These are phyloP conservation scores for Clepsis dumicolana DNA, from an alignment of 2,888 invertebrate species.

Conservation along the genomic window DNA sequence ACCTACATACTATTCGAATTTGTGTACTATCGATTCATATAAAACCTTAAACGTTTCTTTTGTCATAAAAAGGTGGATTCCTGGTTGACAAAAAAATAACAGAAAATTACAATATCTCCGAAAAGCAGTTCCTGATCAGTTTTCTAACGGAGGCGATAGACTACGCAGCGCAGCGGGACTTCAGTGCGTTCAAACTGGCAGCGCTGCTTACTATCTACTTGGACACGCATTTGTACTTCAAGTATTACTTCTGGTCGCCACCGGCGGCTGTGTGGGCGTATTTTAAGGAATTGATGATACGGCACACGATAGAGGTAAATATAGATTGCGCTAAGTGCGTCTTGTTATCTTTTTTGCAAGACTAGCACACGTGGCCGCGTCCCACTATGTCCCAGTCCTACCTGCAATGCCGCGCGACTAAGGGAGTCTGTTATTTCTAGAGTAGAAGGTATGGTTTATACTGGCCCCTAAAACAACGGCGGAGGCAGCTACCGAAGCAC, in stretches of 20 bases:
- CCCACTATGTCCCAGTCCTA: too few relatives aligned
- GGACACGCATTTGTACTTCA: slow-evolving; percentile 68
- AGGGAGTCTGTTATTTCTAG: too few relatives aligned
- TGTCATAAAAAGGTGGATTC: slow-evolving; percentile 58
- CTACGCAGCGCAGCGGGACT: slow-evolving; percentile 72
- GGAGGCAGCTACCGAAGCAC: too few relatives aligned
- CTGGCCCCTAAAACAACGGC: too few relatives aligned
- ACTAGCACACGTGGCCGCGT: too few relatives aligned
- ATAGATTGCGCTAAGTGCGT: too few relatives aligned
- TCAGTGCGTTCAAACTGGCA: slow-evolving; percentile 64
- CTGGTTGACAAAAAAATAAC: slow-evolving; percentile 68
- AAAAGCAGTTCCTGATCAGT: slow-evolving; percentile 65
- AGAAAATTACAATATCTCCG: slow-evolving; percentile 62
- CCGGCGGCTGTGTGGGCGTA: slow-evolving; percentile 68
- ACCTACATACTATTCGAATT: too few relatives aligned
- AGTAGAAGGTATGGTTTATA: too few relatives aligned
- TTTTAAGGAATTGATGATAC: slow-evolving; percentile 74
- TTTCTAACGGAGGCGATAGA: slow-evolving; percentile 65
- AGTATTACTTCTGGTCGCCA: slow-evolving; percentile 72
- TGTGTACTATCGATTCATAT: neutral
- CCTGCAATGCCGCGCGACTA: too few relatives aligned
- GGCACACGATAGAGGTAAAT: slow-evolving; percentile 73
- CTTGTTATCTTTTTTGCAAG: too few relatives aligned
- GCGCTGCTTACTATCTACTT: slow-evolving; percentile 70
- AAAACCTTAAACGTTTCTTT: too few relatives aligned